These are phyloP conservation scores for Actenoides lindsayi DNA, from an alignment of 2,113 vertebrate genomes.

Conservation along the genomic window DNA sequence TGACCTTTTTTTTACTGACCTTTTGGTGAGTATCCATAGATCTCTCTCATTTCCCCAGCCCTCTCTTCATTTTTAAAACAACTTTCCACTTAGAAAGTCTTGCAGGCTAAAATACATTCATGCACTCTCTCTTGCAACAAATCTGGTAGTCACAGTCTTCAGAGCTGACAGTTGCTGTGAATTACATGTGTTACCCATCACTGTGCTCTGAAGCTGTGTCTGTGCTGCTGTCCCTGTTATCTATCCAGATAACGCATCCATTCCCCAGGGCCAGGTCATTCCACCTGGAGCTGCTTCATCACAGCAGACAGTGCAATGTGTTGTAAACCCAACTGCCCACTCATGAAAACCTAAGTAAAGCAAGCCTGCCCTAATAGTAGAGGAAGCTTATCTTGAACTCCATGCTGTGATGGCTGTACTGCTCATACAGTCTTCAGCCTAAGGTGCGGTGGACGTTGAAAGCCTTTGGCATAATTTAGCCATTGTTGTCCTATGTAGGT, in stretches of 20 bases:
- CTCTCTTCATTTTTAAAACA: not conserved
- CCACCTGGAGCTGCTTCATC: not conserved
- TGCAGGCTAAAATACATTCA: not conserved
- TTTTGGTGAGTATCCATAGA: not conserved
- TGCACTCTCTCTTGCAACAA: not conserved
- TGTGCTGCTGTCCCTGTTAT: not conserved
- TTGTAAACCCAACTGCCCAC: not conserved
- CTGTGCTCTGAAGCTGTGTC: not conserved
- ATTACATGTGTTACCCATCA: not conserved
- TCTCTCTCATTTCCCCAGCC: not conserved
- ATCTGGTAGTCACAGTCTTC: not conserved
- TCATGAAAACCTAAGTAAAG: rapidly evolving
- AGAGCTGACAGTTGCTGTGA: not conserved
- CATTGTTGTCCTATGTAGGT: rapidly evolving
- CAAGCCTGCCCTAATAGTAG: not conserved
- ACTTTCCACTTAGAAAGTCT: not conserved
- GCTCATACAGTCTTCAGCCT: not conserved
- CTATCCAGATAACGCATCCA: not conserved
- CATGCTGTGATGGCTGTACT: not conserved
- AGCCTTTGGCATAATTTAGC: not conserved
- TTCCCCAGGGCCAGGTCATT: not conserved
- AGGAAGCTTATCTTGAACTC: not conserved
- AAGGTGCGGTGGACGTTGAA: not conserved
- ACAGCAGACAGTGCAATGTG: not conserved
- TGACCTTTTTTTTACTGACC: not conserved